Base-by-base conservation (phyloP, 2,888 invertebrate genomes). In the Anagyrus pseudococci region DNA sequence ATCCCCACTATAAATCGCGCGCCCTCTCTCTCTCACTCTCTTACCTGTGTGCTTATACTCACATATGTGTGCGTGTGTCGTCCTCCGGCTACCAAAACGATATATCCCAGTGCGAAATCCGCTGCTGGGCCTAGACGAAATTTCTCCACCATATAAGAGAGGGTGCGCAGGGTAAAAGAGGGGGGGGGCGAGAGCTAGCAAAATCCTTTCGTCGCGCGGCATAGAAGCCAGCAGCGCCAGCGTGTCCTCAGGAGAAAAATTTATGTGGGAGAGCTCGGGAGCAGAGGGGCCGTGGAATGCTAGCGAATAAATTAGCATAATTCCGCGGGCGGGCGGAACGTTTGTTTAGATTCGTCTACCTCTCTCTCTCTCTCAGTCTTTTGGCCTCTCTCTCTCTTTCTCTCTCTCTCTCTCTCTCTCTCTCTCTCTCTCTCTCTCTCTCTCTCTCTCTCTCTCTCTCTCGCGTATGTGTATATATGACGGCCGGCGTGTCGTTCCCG, bases 271-370 rank as follows among this genome's bases (percentile, higher is more conserved):
- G 62, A 66, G 60, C 41, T 60, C 60, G 54, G 54, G 46, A 58
- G 52, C 37, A 17, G 48, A 13, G 26, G 58, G 48, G 43, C 58
- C 26, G n/a, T n/a, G 62, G 62, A 62, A 66, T 62, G 62, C 56
- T 20, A 56, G 47, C 22, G 66, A 66, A 66, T 66, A 66, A 63
- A 66, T 66, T 66, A 60, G 54, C 66, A 66, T 66, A 62, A 66
- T 62, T 62, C 52, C 44, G 43, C 29, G 29, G n/a, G 29, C 52
- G 43, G 23, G 37, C 62, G 62, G 62, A 52, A 58, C 55, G 56
- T 62, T 66, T 60, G 54, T 59, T 59, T 59, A 17, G n/a, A n/a
- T n/a, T n/a, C n/a, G n/a, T n/a, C n/a, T n/a, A n/a, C n/a, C n/a
- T n/a, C n/a, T n/a, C n/a, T n/a, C n/a, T n/a, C n/a, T n/a, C n/a